A percentile compares a stretch with the other conserved stretches of the same genome.
These are phyloP conservation scores for Lasioglossum morio DNA, from an alignment of 2,888 invertebrate species.

Conservation along the genomic window DNA sequence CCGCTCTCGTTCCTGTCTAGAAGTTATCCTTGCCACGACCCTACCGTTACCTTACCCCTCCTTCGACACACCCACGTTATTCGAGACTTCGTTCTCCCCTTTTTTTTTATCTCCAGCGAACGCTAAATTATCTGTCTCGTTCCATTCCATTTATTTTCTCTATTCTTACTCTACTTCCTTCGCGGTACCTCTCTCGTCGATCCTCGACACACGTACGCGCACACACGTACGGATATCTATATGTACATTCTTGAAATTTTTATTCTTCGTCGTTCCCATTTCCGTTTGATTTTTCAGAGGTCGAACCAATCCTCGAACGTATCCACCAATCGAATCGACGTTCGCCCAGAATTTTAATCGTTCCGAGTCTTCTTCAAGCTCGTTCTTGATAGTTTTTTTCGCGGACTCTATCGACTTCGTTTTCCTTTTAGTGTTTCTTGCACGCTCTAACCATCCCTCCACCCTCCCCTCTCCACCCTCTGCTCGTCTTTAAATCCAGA, in stretches of 20 bases:
- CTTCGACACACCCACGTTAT: conserved; percentile 23
- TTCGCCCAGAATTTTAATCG: background rate
- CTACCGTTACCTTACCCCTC: background rate
- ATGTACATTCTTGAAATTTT: background rate
- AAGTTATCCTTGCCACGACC: conserved; percentile 22
- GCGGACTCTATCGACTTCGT: background rate
- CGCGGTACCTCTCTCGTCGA: background rate
- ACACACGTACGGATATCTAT: too few relatives aligned
- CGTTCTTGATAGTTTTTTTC: background rate
- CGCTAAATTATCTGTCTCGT: background rate
- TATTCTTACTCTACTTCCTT: background rate
- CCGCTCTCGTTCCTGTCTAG: conserved; percentile 61
- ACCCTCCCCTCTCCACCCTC: background rate
- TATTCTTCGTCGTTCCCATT: background rate
- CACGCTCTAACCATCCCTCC: background rate
- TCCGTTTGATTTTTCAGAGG: background rate
- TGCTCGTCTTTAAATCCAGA: background rate
- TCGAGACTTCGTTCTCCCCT: background rate
- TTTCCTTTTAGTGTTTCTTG: background rate
- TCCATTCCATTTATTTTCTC: background rate
- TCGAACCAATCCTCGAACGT: background rate
- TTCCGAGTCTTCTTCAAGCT: background rate
- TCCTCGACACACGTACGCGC: background rate
- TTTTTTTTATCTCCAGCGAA: conserved; percentile 9
- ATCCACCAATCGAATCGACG: background rate